phyloP scores from a whole-genome alignment of 92 coral and sea anemone species.

The Umimayanthus chanpuru region DNA sequence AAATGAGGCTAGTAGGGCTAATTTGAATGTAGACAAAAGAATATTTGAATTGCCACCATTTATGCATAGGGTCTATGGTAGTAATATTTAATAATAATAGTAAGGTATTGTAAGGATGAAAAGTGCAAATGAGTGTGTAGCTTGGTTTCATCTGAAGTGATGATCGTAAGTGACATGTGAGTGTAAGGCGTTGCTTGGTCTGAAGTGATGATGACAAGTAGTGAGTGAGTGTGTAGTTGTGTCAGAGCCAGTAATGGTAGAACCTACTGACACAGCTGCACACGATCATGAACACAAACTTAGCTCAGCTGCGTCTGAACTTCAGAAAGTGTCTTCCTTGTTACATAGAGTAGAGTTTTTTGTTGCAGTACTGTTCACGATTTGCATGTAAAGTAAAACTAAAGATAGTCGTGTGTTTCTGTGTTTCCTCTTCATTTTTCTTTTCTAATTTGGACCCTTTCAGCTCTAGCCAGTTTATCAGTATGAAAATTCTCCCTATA shows the following conservation, averaged over 20 bases:
- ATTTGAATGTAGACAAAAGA: too few species aligned
- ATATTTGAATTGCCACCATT: too few species aligned
- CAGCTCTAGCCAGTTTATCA: too few species aligned
- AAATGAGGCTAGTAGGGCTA: too few species aligned
- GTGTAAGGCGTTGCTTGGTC: not conserved
- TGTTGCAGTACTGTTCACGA: not conserved
- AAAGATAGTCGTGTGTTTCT: not conserved
- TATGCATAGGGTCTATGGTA: too few species aligned
- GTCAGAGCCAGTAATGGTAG: constrained; percentile 98
- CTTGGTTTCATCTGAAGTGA: not conserved
- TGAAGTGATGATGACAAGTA: constrained; percentile 69
- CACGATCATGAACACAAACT: constrained; percentile 53
- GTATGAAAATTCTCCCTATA: too few species aligned
- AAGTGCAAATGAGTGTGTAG: not conserved
- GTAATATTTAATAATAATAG: too few species aligned
- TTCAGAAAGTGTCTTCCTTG: constrained; percentile 10
- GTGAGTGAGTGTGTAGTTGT: constrained; percentile 71
- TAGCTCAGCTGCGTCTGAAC: constrained; percentile 84
- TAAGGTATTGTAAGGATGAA: not conserved
- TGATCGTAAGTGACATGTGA: not conserved
- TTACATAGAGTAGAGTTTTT: too few species aligned
- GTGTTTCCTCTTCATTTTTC: not conserved
- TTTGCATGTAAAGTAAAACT: not conserved
- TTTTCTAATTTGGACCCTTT: too few species aligned
- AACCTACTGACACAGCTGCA: constrained; percentile 91